Base-by-base conservation (phyloP, 2,888 invertebrate genomes). In the Eupithecia vulgata region DNA sequence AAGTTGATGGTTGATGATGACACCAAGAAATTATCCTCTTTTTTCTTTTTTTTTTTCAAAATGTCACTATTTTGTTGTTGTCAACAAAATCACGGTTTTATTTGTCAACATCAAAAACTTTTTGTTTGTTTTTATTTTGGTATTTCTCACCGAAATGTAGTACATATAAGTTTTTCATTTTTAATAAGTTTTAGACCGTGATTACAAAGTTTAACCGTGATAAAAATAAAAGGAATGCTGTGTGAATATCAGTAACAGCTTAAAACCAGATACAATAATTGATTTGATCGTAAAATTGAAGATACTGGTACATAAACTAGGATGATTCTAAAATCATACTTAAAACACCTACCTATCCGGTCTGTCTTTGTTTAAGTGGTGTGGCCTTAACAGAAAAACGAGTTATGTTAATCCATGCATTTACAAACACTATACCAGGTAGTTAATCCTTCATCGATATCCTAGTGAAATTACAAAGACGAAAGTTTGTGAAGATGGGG, bases 331-430 rank as follows among this genome's bases (percentile, higher is more conserved):
- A 12, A 57, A 25, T 57, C 25, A 12, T 21, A 52, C 57, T 57
- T 57, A 25, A 25, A 52, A 57, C 25, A 25, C 57, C 12, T 25
- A 12, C 5, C 25, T 12, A 57, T 5, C 8, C 25, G 25, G 25
- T 12, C n/a, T 12, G 25, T 57, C 57, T 10, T 57, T 21, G 12
- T 57, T 57, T 25, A 52, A 52, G 15, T 21, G 13, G 12, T 57
- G 57, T 57, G 57, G 25, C 57, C 57, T 57, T 25, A 5, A 12
- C 52, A 52, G 52, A 57, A 1, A 57, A 57, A 57, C 57, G 8
- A 57, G 21, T 57, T 57, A 57, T 57, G 57, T 57, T 25, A 57
- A 57, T 25, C 13, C 57, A 57, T 57, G 57, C 13, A 57, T 57
- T 57, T 57, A 57, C 57, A 57, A 57, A 57, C 25, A 57, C 57